Evolutionary conservation across 2,888 invertebrate genomes (phyloP).

Genomic region (Drosophila cracens): DNA sequence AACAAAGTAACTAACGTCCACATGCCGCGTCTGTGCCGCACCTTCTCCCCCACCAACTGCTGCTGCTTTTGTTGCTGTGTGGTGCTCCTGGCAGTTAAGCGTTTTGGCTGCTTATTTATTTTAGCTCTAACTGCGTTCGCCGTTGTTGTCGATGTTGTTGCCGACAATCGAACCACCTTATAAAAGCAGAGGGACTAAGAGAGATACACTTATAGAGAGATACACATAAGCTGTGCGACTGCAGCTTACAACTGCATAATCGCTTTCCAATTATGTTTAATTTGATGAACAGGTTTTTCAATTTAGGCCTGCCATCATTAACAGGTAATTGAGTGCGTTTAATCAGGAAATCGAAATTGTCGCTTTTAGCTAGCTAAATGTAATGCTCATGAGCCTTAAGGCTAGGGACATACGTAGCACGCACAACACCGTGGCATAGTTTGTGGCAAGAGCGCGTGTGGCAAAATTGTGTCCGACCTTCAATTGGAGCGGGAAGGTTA

Average conservation of each 20-base stretch:
- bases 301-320: conserved; percentile 54
- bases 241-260: conserved; percentile 71
- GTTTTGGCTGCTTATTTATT: conserved; percentile 34
- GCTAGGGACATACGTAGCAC: conserved; percentile 19
- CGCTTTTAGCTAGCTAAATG: not conserved
- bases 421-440: conserved; percentile 50
- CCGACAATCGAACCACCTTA: not conserved
- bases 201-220: not conserved
- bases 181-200: conserved; percentile 9
- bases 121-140: conserved; percentile 19
- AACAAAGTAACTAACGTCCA: conserved; percentile 38
- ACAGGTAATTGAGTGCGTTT: conserved; percentile 71
- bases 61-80: conserved; percentile 3
- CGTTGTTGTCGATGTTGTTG: conserved; percentile 19
- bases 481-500: conserved; percentile 42
- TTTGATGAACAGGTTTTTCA: conserved; percentile 68
- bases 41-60: conserved; percentile 7
- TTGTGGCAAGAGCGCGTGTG: not conserved
- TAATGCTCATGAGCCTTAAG: not conserved
- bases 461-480: conserved; percentile 39
- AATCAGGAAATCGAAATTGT: conserved; percentile 72
- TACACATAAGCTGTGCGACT: not conserved
- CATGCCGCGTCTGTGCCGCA: conserved; percentile 23
- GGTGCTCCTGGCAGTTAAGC: conserved; percentile 13
- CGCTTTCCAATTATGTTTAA: conserved; percentile 71